Evolutionary conservation across 2,888 invertebrate species (phyloP), one percentile per base, ranked within the genome.

Genomic region (Selenia dentaria): DNA sequence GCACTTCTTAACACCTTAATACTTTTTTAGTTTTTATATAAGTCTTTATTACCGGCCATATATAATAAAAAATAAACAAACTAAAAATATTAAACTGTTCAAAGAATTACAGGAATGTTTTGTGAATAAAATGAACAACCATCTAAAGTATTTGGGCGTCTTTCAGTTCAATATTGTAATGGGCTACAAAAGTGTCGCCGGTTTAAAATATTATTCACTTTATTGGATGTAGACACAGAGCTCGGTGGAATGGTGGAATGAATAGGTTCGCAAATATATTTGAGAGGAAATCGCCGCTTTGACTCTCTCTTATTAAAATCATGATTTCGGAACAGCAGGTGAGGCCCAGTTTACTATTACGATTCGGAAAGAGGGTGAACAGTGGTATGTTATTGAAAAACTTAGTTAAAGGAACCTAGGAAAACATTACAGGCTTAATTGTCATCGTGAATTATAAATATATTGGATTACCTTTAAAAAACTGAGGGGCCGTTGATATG

Each of bases 201-300:
- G 51, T 57, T 51, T 49, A 61, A 64, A 60, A 62, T 51, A 59
- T 67, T 62, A 59, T 59, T 63, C 55, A 54, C 53, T 57, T 62
- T 63, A 65, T 64, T 62, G 51, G 48, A 57, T 54, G 50, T 51
- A 59, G 50, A 49, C 43, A 47, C 52, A 33, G 41, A 40, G 34
- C 40, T 44, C 51, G 26, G 46, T 36, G 34, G 57, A 59, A 57
- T 57, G 40, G 41, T 33, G 39, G 47, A 64, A 61, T 50, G 42
- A 55, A 59, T 55, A 54, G 55, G 36, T 41, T 32, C 42, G 47
- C 48, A 52, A 50, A 52, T 49, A 46, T 51, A 52, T 57, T 57
- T 47, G 28, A 40, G 43, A 27, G 50, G 39, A 44, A 47, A 50
- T 54, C 47, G 34, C 43, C 34, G 24, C 35, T 41, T 52, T 28